These are phyloP conservation scores for Puma concolor DNA, from an alignment of 2,113 vertebrate species.

Conservation along the genomic window DNA sequence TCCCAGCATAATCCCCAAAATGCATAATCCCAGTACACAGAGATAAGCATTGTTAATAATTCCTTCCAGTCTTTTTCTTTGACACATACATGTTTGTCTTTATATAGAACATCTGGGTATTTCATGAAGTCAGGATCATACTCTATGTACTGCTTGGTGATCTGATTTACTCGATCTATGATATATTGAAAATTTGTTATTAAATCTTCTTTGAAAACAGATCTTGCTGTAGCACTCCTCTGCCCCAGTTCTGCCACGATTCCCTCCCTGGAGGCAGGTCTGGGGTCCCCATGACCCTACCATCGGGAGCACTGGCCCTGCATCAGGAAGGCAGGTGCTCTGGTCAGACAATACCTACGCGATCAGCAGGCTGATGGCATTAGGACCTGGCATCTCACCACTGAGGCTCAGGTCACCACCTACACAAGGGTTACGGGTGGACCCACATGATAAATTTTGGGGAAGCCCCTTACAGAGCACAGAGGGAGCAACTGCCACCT, in stretches of 20 bases:
- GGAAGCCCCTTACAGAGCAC: background rate
- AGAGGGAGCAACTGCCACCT: background rate
- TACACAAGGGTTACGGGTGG: background rate
- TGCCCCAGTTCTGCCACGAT: background rate
- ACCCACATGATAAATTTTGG: background rate
- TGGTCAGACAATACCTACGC: no score
- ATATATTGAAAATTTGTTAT: background rate
- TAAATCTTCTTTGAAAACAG: slow-evolving; percentile 43
- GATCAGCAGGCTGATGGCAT: background rate
- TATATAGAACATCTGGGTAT: background rate
- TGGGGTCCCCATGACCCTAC: background rate
- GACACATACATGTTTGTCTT: background rate
- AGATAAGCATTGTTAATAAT: background rate
- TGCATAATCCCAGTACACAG: background rate
- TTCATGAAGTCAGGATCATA: background rate
- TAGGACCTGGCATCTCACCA: background rate
- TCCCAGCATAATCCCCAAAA: no score
- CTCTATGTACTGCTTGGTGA: background rate
- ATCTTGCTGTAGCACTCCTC: background rate
- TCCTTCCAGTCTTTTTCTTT: background rate
- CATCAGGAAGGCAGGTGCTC: no score
- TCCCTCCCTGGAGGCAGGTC: background rate
- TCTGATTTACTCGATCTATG: background rate
- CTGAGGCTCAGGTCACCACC: background rate
- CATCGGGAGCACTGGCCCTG: background rate